Base-by-base conservation (phyloP, 2,888 invertebrate genomes). In the Caenorhabditis sp. region DNA sequence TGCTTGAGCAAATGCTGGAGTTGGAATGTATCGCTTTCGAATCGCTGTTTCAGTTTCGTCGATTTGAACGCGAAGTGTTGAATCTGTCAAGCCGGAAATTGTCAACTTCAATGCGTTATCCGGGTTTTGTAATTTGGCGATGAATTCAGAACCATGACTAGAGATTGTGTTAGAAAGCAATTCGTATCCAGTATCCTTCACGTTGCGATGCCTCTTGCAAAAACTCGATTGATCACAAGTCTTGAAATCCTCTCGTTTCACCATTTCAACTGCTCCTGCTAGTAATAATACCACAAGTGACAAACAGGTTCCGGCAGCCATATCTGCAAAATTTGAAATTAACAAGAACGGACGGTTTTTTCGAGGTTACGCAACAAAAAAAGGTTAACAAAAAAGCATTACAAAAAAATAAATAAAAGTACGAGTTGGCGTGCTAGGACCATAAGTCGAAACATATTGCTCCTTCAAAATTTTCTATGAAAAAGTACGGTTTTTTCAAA, bases 221-320 rank as follows among this genome's bases (percentile, higher is more conserved):
- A 86, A 87, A 26, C 77, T 81, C 8, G 84, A 78, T 67, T 87
- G 87, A 10, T 86, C 85, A 63, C 87, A 87, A 0, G 85, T 86
- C 65, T 87, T 87, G 73, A 86, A 87, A 38, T 87, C 87, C 8
- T 79, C 72, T 56, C 83, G 60, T 38, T 85, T 87, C 23, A 85
- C 73, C 68, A 66, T 69, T 26, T 68, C 56, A 17, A 73, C 68
- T 52, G 59, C 52, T 10, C 43, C 21, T 21, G 65, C 50, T 2
- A 65, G n/a, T 31, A 65, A 61, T 38, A 68, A 38, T 7, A 68
- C 20, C 3, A 58, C 8, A 21, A 61, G 25, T 26, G 58, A 23
- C 65, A 64, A 65, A 52, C 65, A 38, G 27, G 59, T 73, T 26
- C 73, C 73, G 26, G 68, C 73, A 59, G 73, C 66, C 73, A 73